Base-by-base conservation (phyloP, 2,113 vertebrate genomes). In the Melanerpes formicivorus region DNA sequence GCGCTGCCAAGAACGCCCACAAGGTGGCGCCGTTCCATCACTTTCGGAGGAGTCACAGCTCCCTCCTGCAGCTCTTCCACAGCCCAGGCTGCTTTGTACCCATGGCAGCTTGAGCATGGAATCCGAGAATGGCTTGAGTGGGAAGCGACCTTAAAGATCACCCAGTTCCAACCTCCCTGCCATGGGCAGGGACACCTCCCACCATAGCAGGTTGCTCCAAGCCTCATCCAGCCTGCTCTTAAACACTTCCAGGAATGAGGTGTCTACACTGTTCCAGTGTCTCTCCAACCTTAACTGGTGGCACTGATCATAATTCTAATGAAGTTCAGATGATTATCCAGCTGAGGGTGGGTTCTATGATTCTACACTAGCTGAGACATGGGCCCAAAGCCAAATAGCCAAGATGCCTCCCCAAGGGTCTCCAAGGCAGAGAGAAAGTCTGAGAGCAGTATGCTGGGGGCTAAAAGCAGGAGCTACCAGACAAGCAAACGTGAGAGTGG, bases 21-120 rank as follows among this genome's bases (percentile, higher is more conserved):
- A 88, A 93, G 96, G 80, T 96, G 96, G 96, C 81, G 96, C 94
- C 80, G 30, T 93, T 80, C 82, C 65, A 86, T 86, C 88, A 93
- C 81, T 59, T 42, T 42, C 15, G 76, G 85, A 73, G 80, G 54
- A 93, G 90, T 78, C 85, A 80, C 55, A 75, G 79, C 40, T 77
- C 60, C 70, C 50, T 75, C 84, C 74, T 71, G n/a, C 32, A 88
- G 52, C 25, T 89, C 66, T 84, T 92, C 69, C 80, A 73, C 44
- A 89, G 79, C 84, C 87, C 67, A 88, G 52, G 48, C 71, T 80
- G 21, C 4, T 9, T 76, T 59, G 16, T 46, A 3, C 52, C 8
- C 29, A 18, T 32, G 17, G 63, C 56, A 80, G 71, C 34, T 58
- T 70, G 27, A 79, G 55, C 42, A 71, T 55, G 11, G 29, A 30